Evolutionary conservation across 1,140 invertebrate genomes (phyloP).

Genomic region (Diachasmimorpha longicaudata): DNA sequence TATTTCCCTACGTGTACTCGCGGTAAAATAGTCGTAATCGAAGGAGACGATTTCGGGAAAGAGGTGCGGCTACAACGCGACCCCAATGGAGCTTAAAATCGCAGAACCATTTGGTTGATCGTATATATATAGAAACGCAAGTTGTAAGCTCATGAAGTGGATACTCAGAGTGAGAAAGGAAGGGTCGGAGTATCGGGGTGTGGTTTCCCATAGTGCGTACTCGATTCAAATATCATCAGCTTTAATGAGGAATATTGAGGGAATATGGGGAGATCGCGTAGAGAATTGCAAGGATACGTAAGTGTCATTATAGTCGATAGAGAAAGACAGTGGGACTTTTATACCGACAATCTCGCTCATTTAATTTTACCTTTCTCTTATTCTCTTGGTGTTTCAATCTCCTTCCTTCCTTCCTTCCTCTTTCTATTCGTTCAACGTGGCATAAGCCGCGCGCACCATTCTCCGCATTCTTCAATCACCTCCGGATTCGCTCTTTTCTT

Average conservation of each 20-base stretch:
- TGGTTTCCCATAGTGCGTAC: not conserved
- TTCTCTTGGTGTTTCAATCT: not conserved
- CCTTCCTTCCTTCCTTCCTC: not conserved
- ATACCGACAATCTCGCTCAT: not conserved
- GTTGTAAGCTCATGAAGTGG: not conserved
- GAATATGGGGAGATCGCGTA: constrained; percentile 15
- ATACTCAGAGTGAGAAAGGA: not conserved
- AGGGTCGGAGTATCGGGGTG: not conserved
- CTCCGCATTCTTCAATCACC: not conserved
- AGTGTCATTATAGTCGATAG: not conserved
- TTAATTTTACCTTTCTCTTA: not conserved
- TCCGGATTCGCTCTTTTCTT: not conserved
- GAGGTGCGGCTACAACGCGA: constrained; percentile 16
- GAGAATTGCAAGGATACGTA: constrained; percentile 31
- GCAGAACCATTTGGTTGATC: constrained; percentile 33
- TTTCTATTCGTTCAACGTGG: not conserved
- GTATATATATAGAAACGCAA: constrained; percentile 21
- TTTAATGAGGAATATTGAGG: constrained; percentile 12
- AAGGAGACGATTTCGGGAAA: constrained; percentile 16
- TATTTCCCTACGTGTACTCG: too few relatives aligned
- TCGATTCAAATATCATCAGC: constrained; percentile 17
- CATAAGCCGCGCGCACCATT: not conserved
- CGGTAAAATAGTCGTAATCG: not conserved
- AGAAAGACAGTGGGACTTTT: constrained; percentile 33
- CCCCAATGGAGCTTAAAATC: constrained; percentile 43